Percentiles rank a stretch among this genome's conserved stretches.
Evolutionary conservation across 2,797 vertebrate species (phyloP).

Genomic region (Amblyraja radiata): DNA sequence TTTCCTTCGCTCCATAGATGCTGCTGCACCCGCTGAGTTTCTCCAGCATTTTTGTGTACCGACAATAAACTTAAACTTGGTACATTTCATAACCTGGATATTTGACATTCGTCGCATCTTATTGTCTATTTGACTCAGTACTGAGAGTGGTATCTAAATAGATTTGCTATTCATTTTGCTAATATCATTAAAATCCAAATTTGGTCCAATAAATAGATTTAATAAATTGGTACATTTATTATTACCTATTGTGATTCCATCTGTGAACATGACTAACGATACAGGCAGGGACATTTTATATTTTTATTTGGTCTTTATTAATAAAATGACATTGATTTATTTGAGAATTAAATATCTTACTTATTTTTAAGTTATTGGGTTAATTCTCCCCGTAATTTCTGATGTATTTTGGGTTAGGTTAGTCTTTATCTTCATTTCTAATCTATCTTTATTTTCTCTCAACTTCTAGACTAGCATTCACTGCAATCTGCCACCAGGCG

Average conservation of each 20-base stretch:
- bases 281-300: neutral
- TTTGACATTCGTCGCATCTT: neutral
- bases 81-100: slow-evolving; percentile 1
- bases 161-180: neutral
- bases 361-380: neutral
- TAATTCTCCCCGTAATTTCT: neutral
- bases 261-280: neutral
- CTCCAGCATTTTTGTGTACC: no score
- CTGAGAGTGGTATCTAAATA: neutral
- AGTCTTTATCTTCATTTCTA: neutral
- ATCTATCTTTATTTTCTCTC: neutral
- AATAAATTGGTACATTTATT: neutral
- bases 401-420: neutral
- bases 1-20: no score
- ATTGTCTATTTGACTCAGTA: neutral
- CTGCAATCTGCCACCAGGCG: neutral
- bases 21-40: no score
- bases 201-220: neutral
- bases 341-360: neutral
- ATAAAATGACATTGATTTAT: neutral
- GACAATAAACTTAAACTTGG: neutral
- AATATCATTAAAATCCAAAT: neutral
- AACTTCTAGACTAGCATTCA: neutral
- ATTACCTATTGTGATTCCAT: no score
- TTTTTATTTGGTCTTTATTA: neutral